Evolutionary conservation across 2,113 vertebrate genomes (phyloP), one percentile per base, ranked within the genome.

Genomic region (Sebastes schlegelii): DNA sequence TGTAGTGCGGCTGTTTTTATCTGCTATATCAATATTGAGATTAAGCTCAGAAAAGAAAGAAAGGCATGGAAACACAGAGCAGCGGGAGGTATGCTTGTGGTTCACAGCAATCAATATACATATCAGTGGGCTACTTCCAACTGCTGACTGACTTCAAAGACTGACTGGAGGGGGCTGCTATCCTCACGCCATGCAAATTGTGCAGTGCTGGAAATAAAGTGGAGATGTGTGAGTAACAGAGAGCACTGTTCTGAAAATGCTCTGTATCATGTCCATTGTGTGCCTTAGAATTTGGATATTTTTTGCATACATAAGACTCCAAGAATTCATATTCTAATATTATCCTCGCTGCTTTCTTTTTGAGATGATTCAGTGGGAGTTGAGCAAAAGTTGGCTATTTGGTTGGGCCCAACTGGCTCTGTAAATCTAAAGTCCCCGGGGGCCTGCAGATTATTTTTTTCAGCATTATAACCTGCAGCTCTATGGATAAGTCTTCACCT

Each of bases 111-210:
- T 94, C 92, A 58, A 92, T 94, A 85, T 55, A 86, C 58, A 83
- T 87, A 89, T 93, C 87, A 88, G 86, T 83, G 85, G 75, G 79
- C 68, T 83, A 11, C 89, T 88, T 89, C 86, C 82, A 88, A 82
- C 72, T 76, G 80, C 87, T 65, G 91, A 83, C 82, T 1, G 60
- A 79, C 86, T 91, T 94, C 91, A 95, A 91, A 93, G 88, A 51
- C n/a, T 8, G 51, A 48, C 89, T 69, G 88, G 57, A 42, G 88
- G 91, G 88, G 82, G 77, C 78, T 66, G 64, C 70, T 19, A 74
- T 86, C 58, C 71, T 86, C 77, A 78, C 67, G 55, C 86, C 67
- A 90, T 80, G 91, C 76, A 89, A 86, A 92, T 65, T 79, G 66
- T 84, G 74, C 80, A 42, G 71, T 26, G 75, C 64, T 55, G 82